phyloP scores from a whole-genome alignment of 2,888 invertebrate species.

The Diabrotica balteata region DNA sequence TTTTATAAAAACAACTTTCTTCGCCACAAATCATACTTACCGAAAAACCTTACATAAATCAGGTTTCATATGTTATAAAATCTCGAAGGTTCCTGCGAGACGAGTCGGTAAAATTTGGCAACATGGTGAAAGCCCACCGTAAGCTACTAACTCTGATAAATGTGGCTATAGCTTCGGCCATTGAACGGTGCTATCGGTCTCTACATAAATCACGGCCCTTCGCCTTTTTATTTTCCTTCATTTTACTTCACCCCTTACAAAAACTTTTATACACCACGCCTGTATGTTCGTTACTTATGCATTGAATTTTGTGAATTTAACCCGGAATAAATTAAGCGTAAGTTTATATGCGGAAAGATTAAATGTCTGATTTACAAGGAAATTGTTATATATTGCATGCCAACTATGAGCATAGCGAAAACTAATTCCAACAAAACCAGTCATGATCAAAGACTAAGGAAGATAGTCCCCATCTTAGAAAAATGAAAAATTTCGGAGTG shows the following conservation, averaged over 20 bases:
- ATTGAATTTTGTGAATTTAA: conserved; percentile 13
- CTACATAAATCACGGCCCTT: conserved; percentile 45
- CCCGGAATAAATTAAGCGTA: too few species aligned
- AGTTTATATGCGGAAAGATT: neutral
- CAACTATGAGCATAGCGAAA: too few species aligned
- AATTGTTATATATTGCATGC: too few species aligned
- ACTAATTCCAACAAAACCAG: too few species aligned
- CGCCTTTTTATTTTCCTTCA: conserved; percentile 41
- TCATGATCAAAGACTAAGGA: too few species aligned
- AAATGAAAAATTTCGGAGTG: too few species aligned
- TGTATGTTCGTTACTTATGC: conserved; percentile 28
- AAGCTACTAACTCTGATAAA: conserved; percentile 46
- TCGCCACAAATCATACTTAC: too few species aligned
- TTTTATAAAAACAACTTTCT: too few species aligned
- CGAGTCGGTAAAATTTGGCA: neutral
- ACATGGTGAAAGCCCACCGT: conserved; percentile 13
- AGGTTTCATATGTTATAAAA: neutral
- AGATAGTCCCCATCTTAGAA: too few species aligned
- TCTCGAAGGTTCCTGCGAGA: conserved; percentile 4
- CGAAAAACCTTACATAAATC: neutral
- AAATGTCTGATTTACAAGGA: neutral
- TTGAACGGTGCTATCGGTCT: conserved; percentile 46
- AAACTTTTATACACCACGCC: conserved; percentile 37
- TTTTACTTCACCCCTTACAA: conserved; percentile 28
- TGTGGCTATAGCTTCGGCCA: conserved; percentile 44